phyloP scores from a whole-genome alignment of 53 echinoderm and acorn worm species.

The Actinopyga echinites region DNA sequence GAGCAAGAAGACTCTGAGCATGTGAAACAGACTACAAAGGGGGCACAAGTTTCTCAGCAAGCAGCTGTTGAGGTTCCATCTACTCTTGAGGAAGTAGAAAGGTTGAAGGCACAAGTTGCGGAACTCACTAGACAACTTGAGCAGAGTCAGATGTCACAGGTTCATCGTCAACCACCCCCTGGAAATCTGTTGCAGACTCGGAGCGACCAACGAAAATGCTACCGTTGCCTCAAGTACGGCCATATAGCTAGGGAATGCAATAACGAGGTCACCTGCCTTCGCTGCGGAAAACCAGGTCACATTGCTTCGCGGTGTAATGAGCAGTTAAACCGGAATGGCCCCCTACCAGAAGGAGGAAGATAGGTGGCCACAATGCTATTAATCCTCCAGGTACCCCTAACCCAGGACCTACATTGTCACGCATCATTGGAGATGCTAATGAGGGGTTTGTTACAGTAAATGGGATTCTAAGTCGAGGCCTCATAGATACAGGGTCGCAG shows the following conservation, averaged over 20 bases:
- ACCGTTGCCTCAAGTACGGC: not conserved
- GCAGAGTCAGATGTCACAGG: not conserved
- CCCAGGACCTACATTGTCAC: not conserved
- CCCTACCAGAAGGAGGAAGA: slow-evolving; percentile 33
- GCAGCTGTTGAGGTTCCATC: not conserved
- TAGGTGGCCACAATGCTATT: not conserved
- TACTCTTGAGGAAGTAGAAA: not conserved
- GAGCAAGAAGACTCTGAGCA: slow-evolving; percentile 45
- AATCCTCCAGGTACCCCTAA: not conserved
- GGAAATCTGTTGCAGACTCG: not conserved
- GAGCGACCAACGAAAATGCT: not conserved
- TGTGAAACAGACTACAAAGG: not conserved
- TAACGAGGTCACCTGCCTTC: not conserved
- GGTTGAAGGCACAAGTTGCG: not conserved
- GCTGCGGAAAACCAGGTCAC: not conserved
- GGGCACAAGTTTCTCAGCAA: not conserved
- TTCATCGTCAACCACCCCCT: not conserved
- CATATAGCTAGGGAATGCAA: not conserved
- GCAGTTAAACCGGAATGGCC: slow-evolving; percentile 31
- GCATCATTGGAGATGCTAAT: slow-evolving; percentile 30
- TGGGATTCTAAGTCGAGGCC: slow-evolving; percentile 1
- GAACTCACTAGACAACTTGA: not conserved
- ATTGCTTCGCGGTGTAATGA: no score
- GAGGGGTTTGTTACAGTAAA: slow-evolving; percentile 11
- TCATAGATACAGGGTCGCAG: slow-evolving; percentile 63